Evolutionary conservation across 1,140 invertebrate genomes (phyloP).

Genomic region (Pachypeltis micranthus): DNA sequence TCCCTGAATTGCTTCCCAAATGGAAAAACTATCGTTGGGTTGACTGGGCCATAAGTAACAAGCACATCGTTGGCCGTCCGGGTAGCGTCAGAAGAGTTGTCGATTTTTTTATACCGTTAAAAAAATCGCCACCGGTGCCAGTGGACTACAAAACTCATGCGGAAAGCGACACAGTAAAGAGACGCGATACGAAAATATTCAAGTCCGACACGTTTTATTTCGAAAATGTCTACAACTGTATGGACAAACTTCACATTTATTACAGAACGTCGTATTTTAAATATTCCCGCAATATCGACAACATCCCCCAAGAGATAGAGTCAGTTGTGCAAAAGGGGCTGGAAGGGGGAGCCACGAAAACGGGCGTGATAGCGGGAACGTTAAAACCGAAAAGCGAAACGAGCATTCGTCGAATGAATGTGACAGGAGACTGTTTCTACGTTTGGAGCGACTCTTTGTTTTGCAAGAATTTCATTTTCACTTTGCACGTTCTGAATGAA

Average conservation of each 20-base stretch:
- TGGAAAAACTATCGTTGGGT: constrained; percentile 23
- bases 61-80: background rate
- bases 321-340: background rate
- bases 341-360: background rate
- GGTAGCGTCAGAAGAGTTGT: background rate
- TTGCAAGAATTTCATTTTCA: background rate
- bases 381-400: background rate
- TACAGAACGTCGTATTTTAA: background rate
- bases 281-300: background rate
- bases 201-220: background rate
- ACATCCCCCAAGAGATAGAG: background rate
- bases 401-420: background rate
- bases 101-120: background rate
- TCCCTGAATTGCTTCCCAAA: background rate
- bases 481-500: background rate
- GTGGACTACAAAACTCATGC: background rate
- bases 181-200: background rate
- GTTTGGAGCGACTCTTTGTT: background rate
- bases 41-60: constrained; percentile 18
- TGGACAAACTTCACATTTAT: background rate
- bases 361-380: background rate
- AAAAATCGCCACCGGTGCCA: background rate
- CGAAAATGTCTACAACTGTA: background rate
- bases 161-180: background rate
- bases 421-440: background rate